Conservation (phyloP, 2,888 invertebrate genomes). For the Lithophane leautieri region DNA sequence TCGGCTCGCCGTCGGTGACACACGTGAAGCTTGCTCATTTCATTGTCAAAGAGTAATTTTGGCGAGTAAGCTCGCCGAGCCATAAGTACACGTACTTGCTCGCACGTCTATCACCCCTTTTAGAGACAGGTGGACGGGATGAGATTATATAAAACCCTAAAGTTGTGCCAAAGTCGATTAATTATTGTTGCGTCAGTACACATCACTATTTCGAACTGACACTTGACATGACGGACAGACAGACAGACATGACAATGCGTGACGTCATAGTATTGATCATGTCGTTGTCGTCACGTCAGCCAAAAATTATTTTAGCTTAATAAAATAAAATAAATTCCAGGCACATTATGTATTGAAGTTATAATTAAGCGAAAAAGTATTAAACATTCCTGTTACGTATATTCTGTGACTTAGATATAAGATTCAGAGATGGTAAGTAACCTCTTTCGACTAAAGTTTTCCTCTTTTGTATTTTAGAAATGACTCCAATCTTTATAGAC, state of each 20-base stretch:
- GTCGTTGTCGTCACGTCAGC: slow-evolving; percentile 57
- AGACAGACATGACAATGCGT: slow-evolving; percentile 2
- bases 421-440: slow-evolving; percentile 60
- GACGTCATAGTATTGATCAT: slow-evolving; percentile 57
- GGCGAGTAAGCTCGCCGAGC: too few relatives aligned
- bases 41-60: too few relatives aligned
- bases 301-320: slow-evolving; percentile 24
- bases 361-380: slow-evolving; percentile 22
- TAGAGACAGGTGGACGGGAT: too few relatives aligned
- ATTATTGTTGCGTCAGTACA: not conserved
- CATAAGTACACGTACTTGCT: too few relatives aligned
- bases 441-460: slow-evolving; percentile 26
- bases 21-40: too few relatives aligned
- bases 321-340: slow-evolving; percentile 5
- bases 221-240: not conserved
- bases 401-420: slow-evolving; percentile 46
- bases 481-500: not conserved
- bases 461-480: not conserved
- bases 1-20: too few relatives aligned
- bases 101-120: too few relatives aligned
- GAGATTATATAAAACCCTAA: too few relatives aligned
- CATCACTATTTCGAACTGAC: slow-evolving; percentile 15
- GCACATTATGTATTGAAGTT: slow-evolving; percentile 53
- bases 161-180: too few relatives aligned
- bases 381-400: slow-evolving; percentile 57